Evolutionary conservation across 2,797 vertebrate genomes (phyloP).

Genomic region (Sternotherus odoratus): DNA sequence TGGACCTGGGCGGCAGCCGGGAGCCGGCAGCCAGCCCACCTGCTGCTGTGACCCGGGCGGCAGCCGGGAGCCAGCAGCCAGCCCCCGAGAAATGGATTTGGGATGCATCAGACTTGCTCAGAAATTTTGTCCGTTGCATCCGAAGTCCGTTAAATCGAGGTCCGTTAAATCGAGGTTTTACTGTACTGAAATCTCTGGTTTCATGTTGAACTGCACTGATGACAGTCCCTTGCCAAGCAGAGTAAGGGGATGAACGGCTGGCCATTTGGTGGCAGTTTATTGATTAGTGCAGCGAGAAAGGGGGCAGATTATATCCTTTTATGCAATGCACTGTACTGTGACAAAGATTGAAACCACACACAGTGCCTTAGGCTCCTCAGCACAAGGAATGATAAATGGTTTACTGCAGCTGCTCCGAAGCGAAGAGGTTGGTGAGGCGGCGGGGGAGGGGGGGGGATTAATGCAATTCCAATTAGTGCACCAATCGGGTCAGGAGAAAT

Average conservation of each 20-base stretch:
- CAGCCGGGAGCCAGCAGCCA: too few relatives aligned
- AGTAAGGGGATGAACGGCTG: not conserved
- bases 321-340: not conserved
- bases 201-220: not conserved
- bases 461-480: not conserved
- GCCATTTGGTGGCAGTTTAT: not conserved
- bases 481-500: not conserved
- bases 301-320: not conserved
- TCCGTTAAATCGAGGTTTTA: too few relatives aligned
- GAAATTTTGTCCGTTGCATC: too few relatives aligned
- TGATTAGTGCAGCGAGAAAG: not conserved
- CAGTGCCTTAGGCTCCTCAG: not conserved
- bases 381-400: not conserved
- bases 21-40: too few relatives aligned
- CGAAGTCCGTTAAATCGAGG: too few relatives aligned
- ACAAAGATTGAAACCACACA: constrained; percentile 28
- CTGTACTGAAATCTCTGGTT: not conserved
- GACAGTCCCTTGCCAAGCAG: not conserved
- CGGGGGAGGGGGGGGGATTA: not conserved
- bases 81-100: too few relatives aligned
- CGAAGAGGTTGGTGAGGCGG: too few relatives aligned
- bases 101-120: too few relatives aligned
- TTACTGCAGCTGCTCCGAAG: not conserved
- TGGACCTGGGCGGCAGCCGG: too few relatives aligned
- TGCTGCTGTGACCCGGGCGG: too few relatives aligned